Conservation (phyloP, 2,113 vertebrate species). For the Lichenostomus cassidix region DNA sequence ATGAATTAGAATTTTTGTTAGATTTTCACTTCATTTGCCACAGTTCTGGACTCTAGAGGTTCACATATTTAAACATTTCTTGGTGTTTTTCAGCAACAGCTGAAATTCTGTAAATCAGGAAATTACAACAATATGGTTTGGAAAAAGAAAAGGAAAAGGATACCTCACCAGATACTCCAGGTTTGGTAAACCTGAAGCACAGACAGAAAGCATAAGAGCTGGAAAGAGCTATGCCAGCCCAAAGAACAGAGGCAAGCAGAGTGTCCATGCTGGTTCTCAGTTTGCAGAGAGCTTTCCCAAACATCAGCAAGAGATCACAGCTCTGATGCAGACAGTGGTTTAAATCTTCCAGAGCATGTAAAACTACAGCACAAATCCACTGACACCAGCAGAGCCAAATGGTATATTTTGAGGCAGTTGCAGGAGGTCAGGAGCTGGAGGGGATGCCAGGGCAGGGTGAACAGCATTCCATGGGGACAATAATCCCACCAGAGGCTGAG, state of each 20-base stretch:
- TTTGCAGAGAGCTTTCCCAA: neutral
- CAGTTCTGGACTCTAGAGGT: neutral
- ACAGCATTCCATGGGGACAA: accelerated
- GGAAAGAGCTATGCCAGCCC: neutral
- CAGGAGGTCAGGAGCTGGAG: neutral
- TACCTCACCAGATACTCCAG: accelerated
- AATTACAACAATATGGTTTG: neutral
- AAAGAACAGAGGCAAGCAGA: neutral
- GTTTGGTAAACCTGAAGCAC: neutral
- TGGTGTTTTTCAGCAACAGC: neutral
- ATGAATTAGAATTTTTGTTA: neutral
- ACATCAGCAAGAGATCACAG: neutral
- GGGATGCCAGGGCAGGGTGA: neutral
- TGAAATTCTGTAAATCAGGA: neutral
- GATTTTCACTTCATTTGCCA: neutral
- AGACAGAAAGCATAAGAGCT: neutral
- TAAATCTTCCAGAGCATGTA: neutral
- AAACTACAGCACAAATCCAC: neutral
- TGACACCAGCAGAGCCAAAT: neutral
- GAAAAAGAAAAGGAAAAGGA: neutral
- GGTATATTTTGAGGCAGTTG: neutral
- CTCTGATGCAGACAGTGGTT: neutral
- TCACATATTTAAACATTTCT: neutral
- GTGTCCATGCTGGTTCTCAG: neutral
- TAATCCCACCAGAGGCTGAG: neutral